Evolutionary conservation across 2,888 invertebrate species (phyloP), one percentile per base, ranked within the genome.

Genomic region (Drosophila greeni): DNA sequence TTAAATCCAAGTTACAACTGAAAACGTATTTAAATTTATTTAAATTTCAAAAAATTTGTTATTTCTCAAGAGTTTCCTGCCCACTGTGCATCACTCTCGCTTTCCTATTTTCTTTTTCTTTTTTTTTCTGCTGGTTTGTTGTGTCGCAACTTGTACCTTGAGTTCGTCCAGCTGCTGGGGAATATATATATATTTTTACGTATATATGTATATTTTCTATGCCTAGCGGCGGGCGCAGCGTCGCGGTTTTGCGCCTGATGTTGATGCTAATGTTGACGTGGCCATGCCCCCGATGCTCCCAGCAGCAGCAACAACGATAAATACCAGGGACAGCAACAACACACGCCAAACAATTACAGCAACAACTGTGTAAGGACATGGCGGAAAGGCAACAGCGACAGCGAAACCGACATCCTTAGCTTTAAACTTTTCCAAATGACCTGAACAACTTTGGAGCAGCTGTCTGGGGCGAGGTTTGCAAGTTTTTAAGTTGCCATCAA

Each of bases 371-470:
- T 26, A 40, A 39, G 39, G 8, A 40, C 14, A 40, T 23, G 6
- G 54, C 20, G 64, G 60, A 51, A 60, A 66, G 23, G 11, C 36
- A 7, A 29, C 26, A 29, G 61, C 73, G 74, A 57, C 79, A 75
- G 70, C 69, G 54, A 57, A 57, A 62, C 34, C 66, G 40, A 47
- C 64, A 61, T 67, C 61, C 71, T 73, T 68, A 68, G 82, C 71
- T 73, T 72, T 75, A 64, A 82, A 82, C 82, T 84, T 84, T 81
- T 81, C 66, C 71, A 82, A 79, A 80, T 80, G 80, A 80, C 80
- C 83, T 74, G 57, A 70, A 76, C 81, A 80, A 81, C 68, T 82
- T 71, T 75, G 77, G 69, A 75, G 74, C 82, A 82, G 76, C 76
- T 82, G 76, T 75, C 82, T 76, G 58, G 52, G 60, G 52, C 66